A percentile compares a stretch with the other conserved stretches of the same genome.
These are phyloP conservation scores for Habroteleia sp. DNA, from an alignment of 2,888 invertebrate genomes.

Conservation along the genomic window DNA sequence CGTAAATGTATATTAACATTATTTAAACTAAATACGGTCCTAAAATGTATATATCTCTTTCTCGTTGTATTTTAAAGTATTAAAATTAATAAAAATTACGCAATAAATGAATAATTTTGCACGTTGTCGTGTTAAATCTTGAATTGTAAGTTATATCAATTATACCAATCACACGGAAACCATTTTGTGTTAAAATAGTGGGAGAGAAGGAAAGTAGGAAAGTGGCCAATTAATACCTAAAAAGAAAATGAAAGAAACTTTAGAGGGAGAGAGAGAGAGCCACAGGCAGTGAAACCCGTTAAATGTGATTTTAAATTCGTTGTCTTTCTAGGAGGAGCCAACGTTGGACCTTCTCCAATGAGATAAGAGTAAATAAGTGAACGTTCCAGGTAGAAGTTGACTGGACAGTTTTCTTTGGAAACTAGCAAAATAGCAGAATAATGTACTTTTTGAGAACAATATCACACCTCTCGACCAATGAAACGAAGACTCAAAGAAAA, in stretches of 20 bases:
- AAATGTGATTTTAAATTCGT: background rate
- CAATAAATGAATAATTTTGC: no score
- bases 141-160: no score
- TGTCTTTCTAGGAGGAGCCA: constrained; percentile 3
- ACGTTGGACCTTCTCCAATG: constrained; percentile 11
- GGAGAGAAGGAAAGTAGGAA: background rate
- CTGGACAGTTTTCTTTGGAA: constrained; percentile 3
- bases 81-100: no score
- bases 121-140: no score
- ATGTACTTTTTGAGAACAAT: background rate
- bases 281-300: background rate
- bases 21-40: no score
- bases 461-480: background rate
- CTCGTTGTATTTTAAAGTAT: no score
- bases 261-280: background rate
- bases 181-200: background rate
- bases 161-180: no score
- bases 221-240: background rate
- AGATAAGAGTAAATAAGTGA: constrained; percentile 4
- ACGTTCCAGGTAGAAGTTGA: constrained; percentile 10
- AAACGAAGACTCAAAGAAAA: background rate
- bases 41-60: no score
- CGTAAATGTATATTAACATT: no score
- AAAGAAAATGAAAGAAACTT: background rate
- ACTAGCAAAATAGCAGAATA: background rate